Base-by-base conservation (phyloP, 2,888 invertebrate genomes). In the Leptogaster cylindrica region DNA sequence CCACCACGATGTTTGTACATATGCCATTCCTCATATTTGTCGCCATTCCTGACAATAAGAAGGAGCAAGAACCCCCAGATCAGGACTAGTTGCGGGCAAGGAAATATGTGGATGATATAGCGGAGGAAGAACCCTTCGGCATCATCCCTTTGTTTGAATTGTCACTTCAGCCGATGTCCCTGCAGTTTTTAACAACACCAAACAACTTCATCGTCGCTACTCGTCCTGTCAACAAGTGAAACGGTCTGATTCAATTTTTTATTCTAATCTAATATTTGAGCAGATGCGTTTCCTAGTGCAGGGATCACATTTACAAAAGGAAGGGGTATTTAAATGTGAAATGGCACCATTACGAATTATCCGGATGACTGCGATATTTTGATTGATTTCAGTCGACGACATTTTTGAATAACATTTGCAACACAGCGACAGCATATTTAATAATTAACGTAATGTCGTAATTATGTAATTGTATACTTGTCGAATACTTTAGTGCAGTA, bases 1-100 rank as follows among this genome's bases (percentile, higher is more conserved):
- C 76, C 76, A 73, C 72, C 75, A 75, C 74, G 73, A 72, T 76
- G 78, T 79, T 80, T 79, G 78, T 79, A 80, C 79, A 79, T 80
- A 80, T 80, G 79, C 78, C 79, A 79, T 75, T 75, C 78, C 78
- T 79, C 79, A 77, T 76, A 80, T 78, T 77, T 79, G 79, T 79
- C 78, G 77, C 78, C 77, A 76, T 73, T 71, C 64, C 63, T 72
- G 66, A 73, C 48, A 18, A 18, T 20, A 27, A 27, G 16, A 18
- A 28, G 28, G 25, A 61, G 44, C 41, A 25, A 20, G 27, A 44
- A 41, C 61, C 44, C 61, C 36, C 44, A 8, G 61, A 18, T 12
- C 31, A 27, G 25, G 28, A 16, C 61, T 44, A 61, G 41, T 61
- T 61, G 61, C 44, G 61, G 61, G 44, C 27, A 61, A 44, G 27